These are phyloP conservation scores for Hypomecis punctinalis DNA, from an alignment of 2,888 invertebrate genomes.

Conservation along the genomic window DNA sequence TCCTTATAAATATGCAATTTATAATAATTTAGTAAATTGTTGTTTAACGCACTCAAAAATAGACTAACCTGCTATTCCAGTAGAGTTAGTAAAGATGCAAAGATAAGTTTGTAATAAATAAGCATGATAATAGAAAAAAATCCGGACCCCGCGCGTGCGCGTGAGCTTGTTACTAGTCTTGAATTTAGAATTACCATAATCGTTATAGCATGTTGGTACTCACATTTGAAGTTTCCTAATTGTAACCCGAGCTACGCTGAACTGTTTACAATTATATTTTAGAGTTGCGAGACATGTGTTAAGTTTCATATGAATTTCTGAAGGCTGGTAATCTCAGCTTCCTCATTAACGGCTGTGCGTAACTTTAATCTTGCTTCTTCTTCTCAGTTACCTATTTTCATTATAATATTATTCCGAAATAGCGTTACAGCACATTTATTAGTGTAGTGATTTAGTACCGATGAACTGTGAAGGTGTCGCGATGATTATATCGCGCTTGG, in stretches of 20 bases:
- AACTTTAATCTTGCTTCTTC: background rate
- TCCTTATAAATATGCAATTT: no score
- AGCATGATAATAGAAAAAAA: conserved; percentile 5
- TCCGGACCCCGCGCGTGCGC: conserved; percentile 12
- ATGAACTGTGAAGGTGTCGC: background rate
- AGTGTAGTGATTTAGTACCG: conserved; percentile 8
- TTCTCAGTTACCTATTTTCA: conserved; percentile 3
- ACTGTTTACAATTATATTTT: background rate
- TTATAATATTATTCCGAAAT: background rate
- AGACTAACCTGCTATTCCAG: no score
- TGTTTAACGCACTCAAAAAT: no score
- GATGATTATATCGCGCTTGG: background rate
- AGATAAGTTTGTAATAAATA: background rate
- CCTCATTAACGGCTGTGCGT: conserved; percentile 5
- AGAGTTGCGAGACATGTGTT: background rate
- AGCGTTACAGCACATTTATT: background rate
- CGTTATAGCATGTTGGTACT: background rate
- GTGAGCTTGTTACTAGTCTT: conserved; percentile 5
- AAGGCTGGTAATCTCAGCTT: background rate
- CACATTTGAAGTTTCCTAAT: background rate
- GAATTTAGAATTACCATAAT: conserved; percentile 12
- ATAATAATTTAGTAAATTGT: no score
- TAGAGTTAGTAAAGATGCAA: no score
- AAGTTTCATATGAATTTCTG: conserved; percentile 10
- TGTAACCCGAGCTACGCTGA: background rate